These are phyloP conservation scores for Kryptopterus vitreolus DNA, from an alignment of 2,797 vertebrate species.

Conservation along the genomic window DNA sequence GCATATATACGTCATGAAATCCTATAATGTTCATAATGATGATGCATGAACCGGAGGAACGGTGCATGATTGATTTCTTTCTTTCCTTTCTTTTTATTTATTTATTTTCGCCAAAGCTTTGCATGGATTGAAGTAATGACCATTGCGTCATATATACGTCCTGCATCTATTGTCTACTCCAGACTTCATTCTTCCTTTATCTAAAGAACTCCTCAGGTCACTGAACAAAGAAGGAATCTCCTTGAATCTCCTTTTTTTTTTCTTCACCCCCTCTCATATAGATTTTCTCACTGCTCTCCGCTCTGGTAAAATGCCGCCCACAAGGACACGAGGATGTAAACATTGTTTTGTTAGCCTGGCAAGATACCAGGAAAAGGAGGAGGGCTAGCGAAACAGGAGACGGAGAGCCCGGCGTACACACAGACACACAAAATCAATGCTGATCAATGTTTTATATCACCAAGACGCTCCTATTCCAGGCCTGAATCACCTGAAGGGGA, in stretches of 20 bases:
- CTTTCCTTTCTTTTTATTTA: too few relatives aligned
- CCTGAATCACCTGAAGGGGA: slow-evolving; percentile 41
- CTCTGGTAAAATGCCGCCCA: slow-evolving; percentile 57
- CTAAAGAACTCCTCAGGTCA: slow-evolving; percentile 29
- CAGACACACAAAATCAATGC: slow-evolving; percentile 63
- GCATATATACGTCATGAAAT: slow-evolving; percentile 31
- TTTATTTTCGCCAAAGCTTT: background rate
- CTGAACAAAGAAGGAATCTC: slow-evolving; percentile 33
- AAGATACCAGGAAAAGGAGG: slow-evolving; percentile 30
- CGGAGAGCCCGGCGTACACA: slow-evolving; percentile 40
- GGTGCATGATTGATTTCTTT: background rate
- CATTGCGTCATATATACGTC: background rate
- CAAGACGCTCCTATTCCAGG: slow-evolving; percentile 50
- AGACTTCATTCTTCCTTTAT: slow-evolving; percentile 9
- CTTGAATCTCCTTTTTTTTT: slow-evolving; percentile 39
- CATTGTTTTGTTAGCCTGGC: slow-evolving; percentile 49
- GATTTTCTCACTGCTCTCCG: slow-evolving; percentile 52
- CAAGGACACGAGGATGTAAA: slow-evolving; percentile 55
- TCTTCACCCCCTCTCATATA: slow-evolving; percentile 45
- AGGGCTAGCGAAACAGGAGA: slow-evolving; percentile 46
- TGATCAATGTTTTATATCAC: slow-evolving; percentile 65
- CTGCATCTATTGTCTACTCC: background rate
- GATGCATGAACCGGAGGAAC: background rate
- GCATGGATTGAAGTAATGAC: slow-evolving; percentile 4
- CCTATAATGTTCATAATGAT: slow-evolving; percentile 21